phyloP scores from a whole-genome alignment of 2,888 invertebrate species.

The Eupithecia subumbrata region DNA sequence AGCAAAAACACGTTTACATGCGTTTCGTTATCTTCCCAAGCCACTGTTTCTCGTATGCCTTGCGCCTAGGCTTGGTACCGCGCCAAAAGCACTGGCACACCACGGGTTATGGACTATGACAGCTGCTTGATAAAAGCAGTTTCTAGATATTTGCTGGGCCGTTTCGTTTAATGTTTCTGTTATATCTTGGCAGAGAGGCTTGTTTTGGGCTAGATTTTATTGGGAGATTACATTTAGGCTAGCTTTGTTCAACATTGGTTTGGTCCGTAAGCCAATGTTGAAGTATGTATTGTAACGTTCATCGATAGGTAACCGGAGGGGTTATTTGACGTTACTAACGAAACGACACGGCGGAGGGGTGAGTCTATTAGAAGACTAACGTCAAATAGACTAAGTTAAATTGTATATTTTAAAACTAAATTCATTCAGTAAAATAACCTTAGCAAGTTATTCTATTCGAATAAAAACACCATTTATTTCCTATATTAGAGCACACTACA shows the following conservation, averaged over 20 bases:
- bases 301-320: too few relatives aligned
- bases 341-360: too few relatives aligned
- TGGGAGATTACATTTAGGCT: background rate
- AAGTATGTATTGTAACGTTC: background rate
- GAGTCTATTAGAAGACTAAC: too few relatives aligned
- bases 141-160: conserved; percentile 40
- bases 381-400: too few relatives aligned
- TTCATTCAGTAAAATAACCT: too few relatives aligned
- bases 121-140: conserved; percentile 51
- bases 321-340: too few relatives aligned
- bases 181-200: conserved; percentile 24
- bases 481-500: too few relatives aligned
- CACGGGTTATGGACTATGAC: conserved; percentile 55
- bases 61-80: conserved; percentile 56
- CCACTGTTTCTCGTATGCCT: conserved; percentile 2
- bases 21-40: background rate
- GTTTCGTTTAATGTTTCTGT: conserved; percentile 40
- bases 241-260: background rate
- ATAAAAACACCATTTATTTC: too few relatives aligned
- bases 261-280: background rate
- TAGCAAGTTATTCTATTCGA: too few relatives aligned
- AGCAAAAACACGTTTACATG: background rate
- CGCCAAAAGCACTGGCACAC: conserved; percentile 61
- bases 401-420: too few relatives aligned
- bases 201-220: conserved; percentile 20